These are phyloP conservation scores for Aphidius colemani DNA, from an alignment of 2,888 invertebrate species.

Conservation along the genomic window DNA sequence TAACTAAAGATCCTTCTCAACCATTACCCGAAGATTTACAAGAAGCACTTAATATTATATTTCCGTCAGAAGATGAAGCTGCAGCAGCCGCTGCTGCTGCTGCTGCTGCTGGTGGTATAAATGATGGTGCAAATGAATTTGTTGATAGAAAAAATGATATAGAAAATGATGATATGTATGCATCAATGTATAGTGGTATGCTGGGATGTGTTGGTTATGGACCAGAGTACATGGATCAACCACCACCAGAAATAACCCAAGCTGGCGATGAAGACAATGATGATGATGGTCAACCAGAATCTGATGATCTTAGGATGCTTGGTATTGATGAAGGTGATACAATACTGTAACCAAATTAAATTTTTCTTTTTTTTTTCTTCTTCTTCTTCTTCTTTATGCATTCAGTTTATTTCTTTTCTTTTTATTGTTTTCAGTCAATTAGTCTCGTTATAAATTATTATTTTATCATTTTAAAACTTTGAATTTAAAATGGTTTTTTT, in stretches of 20 bases:
- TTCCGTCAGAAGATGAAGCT: slow-evolving; percentile 63
- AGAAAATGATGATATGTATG: slow-evolving; percentile 52
- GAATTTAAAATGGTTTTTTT: too few relatives aligned
- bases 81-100: slow-evolving; percentile 17
- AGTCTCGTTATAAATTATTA: neutral
- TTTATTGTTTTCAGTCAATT: neutral
- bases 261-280: slow-evolving; percentile 49
- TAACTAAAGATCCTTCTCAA: slow-evolving; percentile 59
- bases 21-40: slow-evolving; percentile 70
- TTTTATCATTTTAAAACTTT: too few relatives aligned
- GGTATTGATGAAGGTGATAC: slow-evolving; percentile 83
- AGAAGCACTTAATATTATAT: slow-evolving; percentile 71
- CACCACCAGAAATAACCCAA: slow-evolving; percentile 55
- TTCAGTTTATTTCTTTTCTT: neutral
- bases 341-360: slow-evolving; percentile 45
- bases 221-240: slow-evolving; percentile 57
- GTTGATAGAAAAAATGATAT: slow-evolving; percentile 43
- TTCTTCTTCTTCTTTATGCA: neutral
- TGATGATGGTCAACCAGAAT: slow-evolving; percentile 62
- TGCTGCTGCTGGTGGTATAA: slow-evolving; percentile 2
- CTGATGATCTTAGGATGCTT: slow-evolving; percentile 80
- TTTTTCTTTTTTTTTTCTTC: neutral
- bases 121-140: slow-evolving; percentile 41
- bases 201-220: slow-evolving; percentile 54
- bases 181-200: slow-evolving; percentile 56